These are phyloP conservation scores for Rhinopomastus cyanomelas DNA, from an alignment of 2,113 vertebrate genomes.

Conservation along the genomic window DNA sequence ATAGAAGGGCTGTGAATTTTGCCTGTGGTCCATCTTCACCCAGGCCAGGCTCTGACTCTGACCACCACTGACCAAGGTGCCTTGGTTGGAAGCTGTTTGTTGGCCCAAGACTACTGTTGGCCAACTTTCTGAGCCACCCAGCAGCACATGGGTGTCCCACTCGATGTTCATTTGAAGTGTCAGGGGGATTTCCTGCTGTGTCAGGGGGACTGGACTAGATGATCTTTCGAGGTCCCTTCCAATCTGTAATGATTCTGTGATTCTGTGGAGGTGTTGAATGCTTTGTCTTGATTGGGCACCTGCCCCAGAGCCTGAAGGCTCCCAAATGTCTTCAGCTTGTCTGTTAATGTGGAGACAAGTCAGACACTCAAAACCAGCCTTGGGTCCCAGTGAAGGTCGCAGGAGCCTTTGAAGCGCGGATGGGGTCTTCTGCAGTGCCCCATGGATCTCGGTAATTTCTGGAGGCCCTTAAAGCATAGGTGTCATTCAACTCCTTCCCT, in stretches of 20 bases:
- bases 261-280: not conserved
- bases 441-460: not conserved
- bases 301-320: not conserved
- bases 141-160: not conserved
- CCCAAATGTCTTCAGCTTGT: not conserved
- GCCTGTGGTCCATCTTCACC: not conserved
- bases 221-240: no score
- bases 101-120: not conserved
- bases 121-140: not conserved
- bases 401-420: not conserved
- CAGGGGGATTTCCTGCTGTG: no score
- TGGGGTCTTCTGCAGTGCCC: not conserved
- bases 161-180: not conserved
- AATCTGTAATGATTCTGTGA: no score
- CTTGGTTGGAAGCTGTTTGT: not conserved
- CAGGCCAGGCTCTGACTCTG: not conserved
- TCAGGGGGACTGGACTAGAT: no score
- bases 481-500: not conserved
- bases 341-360: not conserved
- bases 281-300: not conserved
- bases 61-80: not conserved
- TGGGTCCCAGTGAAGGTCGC: not conserved
- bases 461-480: not conserved
- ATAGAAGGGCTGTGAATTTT: not conserved
- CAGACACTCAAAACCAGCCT: not conserved